Evolutionary conservation across 2,888 invertebrate species (phyloP).

Genomic region (Alitta virens): DNA sequence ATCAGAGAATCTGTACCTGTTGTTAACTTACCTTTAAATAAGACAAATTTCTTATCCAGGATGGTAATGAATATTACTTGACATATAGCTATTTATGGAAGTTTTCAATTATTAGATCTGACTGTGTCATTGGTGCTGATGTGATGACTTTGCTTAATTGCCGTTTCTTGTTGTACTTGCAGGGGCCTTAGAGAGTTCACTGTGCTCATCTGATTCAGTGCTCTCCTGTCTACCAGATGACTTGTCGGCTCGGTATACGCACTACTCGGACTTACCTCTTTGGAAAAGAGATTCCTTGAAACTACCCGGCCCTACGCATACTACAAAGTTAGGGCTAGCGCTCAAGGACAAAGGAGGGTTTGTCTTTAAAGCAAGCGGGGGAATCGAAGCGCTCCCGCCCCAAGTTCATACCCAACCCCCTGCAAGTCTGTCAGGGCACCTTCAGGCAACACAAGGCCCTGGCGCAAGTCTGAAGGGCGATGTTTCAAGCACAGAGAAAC

Average conservation of each 20-base stretch:
- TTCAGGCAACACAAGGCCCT: not conserved
- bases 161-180: no score
- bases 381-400: not conserved
- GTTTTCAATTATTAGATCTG: no score
- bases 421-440: not conserved
- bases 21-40: no score
- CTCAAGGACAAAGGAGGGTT: not conserved
- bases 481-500: not conserved
- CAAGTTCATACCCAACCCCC: not conserved
- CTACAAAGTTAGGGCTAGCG: not conserved
- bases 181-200: not conserved
- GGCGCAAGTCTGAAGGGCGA: not conserved
- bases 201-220: not conserved
- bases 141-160: no score
- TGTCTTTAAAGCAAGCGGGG: not conserved
- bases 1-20: no score
- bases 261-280: not conserved
- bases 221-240: constrained; percentile 7
- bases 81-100: no score
- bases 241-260: not conserved
- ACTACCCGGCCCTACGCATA: not conserved
- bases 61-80: no score
- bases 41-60: no score
- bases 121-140: no score
- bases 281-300: constrained; percentile 8